Evolutionary conservation across 2,888 invertebrate species (phyloP).

Genomic region (Meteorus colon): DNA sequence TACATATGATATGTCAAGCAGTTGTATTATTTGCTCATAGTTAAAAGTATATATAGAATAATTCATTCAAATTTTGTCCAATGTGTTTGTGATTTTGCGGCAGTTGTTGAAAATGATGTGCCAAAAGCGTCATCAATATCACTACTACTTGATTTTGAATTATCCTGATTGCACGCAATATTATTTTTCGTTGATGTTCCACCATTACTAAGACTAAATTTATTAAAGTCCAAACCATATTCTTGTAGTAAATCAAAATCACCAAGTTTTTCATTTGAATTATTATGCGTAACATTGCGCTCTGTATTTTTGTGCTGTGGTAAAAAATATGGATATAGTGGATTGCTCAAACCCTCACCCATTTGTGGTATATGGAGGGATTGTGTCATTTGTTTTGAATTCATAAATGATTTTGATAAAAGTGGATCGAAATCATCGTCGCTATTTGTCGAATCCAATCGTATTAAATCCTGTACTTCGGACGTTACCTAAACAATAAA

Average conservation of each 20-base stretch:
- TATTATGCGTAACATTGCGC: slow-evolving; percentile 47
- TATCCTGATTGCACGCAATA: slow-evolving; percentile 53
- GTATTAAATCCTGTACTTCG: slow-evolving; percentile 77
- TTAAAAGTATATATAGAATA: background rate
- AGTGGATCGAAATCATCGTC: slow-evolving; percentile 83
- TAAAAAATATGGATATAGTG: slow-evolving; percentile 75
- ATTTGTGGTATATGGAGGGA: slow-evolving; percentile 67
- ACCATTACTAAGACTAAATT: slow-evolving; percentile 72
- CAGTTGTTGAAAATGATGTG: slow-evolving; percentile 64
- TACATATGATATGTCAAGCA: slow-evolving; percentile 49
- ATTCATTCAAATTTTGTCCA: slow-evolving; percentile 78
- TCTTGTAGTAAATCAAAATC: slow-evolving; percentile 83
- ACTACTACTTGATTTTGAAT: slow-evolving; percentile 59
- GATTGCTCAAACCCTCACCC: slow-evolving; percentile 73
- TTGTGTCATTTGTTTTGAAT: slow-evolving; percentile 72
- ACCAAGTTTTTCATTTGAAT: slow-evolving; percentile 66
- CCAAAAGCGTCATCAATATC: slow-evolving; percentile 69
- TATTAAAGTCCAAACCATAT: slow-evolving; percentile 83
- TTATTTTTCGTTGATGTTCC: slow-evolving; percentile 57
- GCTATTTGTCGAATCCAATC: slow-evolving; percentile 79
- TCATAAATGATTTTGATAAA: slow-evolving; percentile 72
- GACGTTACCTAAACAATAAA: slow-evolving; percentile 56
- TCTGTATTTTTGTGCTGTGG: slow-evolving; percentile 66
- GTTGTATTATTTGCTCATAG: slow-evolving; percentile 21
- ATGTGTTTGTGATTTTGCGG: slow-evolving; percentile 75